These are phyloP conservation scores for Diaprepes abbreviatus DNA, from an alignment of 2,888 invertebrate genomes.

Conservation along the genomic window DNA sequence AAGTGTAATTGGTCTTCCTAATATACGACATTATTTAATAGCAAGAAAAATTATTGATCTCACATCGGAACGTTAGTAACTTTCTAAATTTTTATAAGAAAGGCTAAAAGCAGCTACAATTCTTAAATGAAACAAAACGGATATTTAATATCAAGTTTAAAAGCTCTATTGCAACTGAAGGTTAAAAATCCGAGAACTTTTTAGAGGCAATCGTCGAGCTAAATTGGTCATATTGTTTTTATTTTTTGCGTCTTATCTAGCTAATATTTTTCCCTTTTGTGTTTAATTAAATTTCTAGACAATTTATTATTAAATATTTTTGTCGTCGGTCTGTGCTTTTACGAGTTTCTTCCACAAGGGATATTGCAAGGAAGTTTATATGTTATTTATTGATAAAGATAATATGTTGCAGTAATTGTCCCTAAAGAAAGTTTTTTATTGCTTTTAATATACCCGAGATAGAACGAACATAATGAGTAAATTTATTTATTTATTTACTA, in stretches of 20 bases:
- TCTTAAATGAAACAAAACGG: neutral
- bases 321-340: neutral
- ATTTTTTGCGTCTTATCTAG: conserved; percentile 8
- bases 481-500: too few relatives aligned
- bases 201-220: conserved; percentile 3
- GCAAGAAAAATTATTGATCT: too few relatives aligned
- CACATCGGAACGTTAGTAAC: too few relatives aligned
- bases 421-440: too few relatives aligned
- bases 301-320: conserved; percentile 33
- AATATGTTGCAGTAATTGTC: too few relatives aligned
- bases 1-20: too few relatives aligned
- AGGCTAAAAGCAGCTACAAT: neutral
- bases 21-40: too few relatives aligned
- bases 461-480: too few relatives aligned
- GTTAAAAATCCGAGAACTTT: conserved; percentile 4
- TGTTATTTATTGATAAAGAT: too few relatives aligned
- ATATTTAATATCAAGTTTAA: conserved; percentile 1
- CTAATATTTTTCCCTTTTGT: conserved; percentile 20
- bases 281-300: conserved; percentile 29
- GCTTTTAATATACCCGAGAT: too few relatives aligned
- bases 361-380: neutral
- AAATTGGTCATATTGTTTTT: conserved; percentile 14
- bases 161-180: conserved; percentile 5
- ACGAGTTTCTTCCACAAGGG: neutral
- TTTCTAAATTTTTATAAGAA: neutral